phyloP scores from a whole-genome alignment of 1,140 invertebrate genomes.

The Hyles euphorbiae region DNA sequence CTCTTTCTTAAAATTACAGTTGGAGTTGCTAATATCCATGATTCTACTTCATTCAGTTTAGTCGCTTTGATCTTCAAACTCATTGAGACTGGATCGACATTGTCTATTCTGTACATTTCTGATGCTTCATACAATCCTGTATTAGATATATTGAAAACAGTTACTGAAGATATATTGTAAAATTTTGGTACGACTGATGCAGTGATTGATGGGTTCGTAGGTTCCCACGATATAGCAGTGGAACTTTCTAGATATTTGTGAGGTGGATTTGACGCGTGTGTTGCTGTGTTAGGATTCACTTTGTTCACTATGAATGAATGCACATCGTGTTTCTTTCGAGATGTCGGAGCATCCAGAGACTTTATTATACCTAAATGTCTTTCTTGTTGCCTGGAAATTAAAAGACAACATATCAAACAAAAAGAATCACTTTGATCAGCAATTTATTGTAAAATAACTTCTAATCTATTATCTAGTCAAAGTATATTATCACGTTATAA shows the following conservation, averaged over 20 bases:
- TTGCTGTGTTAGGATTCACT: constrained; percentile 38
- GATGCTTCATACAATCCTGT: constrained; percentile 11
- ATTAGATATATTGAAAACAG: neutral
- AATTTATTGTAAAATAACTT: too few relatives aligned
- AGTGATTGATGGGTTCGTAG: neutral
- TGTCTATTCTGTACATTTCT: constrained; percentile 35
- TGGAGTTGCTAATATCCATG: constrained; percentile 59
- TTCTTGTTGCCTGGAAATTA: constrained; percentile 80
- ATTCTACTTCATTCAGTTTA: constrained; percentile 35
- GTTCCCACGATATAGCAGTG: constrained; percentile 17
- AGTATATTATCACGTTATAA: too few relatives aligned
- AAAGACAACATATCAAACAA: neutral
- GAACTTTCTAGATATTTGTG: constrained; percentile 46
- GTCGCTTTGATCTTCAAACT: constrained; percentile 41
- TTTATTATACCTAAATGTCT: constrained; percentile 80
- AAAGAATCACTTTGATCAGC: too few relatives aligned
- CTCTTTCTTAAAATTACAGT: constrained; percentile 50
- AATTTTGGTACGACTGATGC: too few relatives aligned
- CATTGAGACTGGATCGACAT: constrained; percentile 19
- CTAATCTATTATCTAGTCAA: too few relatives aligned
- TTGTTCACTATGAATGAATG: constrained; percentile 64
- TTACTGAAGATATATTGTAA: too few relatives aligned
- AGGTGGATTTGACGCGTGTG: constrained; percentile 35
- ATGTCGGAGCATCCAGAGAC: constrained; percentile 56
- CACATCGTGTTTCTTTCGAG: constrained; percentile 66